These are phyloP conservation scores for Hemistola chrysoprasaria DNA, from an alignment of 2,888 invertebrate species.

Conservation along the genomic window DNA sequence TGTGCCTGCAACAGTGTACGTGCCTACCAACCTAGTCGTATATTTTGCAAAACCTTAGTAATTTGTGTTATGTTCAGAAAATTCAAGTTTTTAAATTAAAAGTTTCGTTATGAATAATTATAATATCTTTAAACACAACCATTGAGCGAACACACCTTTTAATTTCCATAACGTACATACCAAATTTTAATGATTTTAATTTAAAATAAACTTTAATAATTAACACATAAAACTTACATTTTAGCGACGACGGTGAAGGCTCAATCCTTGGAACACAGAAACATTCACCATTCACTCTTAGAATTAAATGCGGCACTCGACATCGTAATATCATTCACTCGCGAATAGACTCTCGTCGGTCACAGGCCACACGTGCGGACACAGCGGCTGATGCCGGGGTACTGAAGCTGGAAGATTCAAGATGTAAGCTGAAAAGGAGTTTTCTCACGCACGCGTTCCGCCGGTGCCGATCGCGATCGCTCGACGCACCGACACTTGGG, in stretches of 20 bases:
- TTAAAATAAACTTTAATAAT: background rate
- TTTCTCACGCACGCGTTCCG: conserved; percentile 41
- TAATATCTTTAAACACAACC: no score
- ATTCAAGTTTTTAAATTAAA: no score
- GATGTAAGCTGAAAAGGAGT: conserved; percentile 34
- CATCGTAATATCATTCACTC: conserved; percentile 64
- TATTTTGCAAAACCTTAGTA: no score
- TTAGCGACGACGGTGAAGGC: conserved; percentile 33
- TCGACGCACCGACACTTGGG: conserved; percentile 36
- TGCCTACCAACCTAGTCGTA: no score
- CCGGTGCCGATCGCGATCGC: conserved; percentile 40
- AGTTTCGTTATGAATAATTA: no score
- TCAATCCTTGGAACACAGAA: conserved; percentile 51
- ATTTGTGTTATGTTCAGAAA: no score
- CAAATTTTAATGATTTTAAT: no score
- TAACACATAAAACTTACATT: conserved; percentile 50
- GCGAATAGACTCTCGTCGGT: conserved; percentile 39
- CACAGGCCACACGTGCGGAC: conserved; percentile 46
- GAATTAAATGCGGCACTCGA: conserved; percentile 51
- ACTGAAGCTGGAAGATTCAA: conserved; percentile 45
- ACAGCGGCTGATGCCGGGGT: conserved; percentile 63
- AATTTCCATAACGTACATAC: no score
- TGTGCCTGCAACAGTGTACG: no score
- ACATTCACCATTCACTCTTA: conserved; percentile 57
- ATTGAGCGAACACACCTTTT: no score